Conservation (phyloP, 2,888 invertebrate species). For the Sepiola atlantica region DNA sequence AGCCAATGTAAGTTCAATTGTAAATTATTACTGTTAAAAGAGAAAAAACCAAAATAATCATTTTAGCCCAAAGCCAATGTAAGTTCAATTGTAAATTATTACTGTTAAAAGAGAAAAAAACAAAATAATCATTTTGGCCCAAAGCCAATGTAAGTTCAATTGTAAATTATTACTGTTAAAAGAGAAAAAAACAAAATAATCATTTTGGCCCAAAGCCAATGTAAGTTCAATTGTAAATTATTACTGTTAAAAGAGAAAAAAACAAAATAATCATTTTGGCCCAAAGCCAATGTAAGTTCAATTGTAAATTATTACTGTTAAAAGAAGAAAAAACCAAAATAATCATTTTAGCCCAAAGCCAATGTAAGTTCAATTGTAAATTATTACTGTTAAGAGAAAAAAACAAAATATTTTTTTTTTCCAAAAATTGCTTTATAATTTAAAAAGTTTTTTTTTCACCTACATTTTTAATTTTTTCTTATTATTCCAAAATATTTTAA, state of each 20-base stretch:
- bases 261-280: conserved; percentile 84
- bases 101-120: no score
- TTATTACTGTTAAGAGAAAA: neutral
- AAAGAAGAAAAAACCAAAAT: no score
- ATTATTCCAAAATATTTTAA: no score
- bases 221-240: conserved; percentile 60
- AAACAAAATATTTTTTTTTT: no score
- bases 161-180: no score
- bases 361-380: conserved; percentile 65
- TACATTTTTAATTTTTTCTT: no score
- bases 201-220: conserved; percentile 78
- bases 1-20: conserved; percentile 66
- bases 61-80: conserved; percentile 77
- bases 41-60: conserved; percentile 84
- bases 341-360: conserved; percentile 79
- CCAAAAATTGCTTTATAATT: no score
- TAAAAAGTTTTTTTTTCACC: no score
- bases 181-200: conserved; percentile 86
- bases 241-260: no score
- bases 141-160: conserved; percentile 67
- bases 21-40: no score
- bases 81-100: conserved; percentile 50
- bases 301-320: no score
- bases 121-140: conserved; percentile 82
- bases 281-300: conserved; percentile 68